A percentile compares a stretch with the other conserved stretches of the same genome.
These are phyloP conservation scores for Zhuqinia jingwanae DNA, from an alignment of 2,888 invertebrate species.

Conservation along the genomic window DNA sequence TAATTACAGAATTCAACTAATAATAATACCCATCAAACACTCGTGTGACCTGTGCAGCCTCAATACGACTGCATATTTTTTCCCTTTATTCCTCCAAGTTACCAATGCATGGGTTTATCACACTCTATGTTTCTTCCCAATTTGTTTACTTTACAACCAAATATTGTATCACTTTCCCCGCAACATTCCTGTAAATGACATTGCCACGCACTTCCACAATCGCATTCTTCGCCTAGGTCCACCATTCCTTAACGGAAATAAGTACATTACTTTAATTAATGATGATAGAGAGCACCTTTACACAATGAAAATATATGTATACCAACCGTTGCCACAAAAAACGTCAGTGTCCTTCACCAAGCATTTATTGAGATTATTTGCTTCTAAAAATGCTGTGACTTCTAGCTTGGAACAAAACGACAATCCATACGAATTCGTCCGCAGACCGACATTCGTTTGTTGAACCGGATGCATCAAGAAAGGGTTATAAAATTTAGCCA, in stretches of 20 bases:
- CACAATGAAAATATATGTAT: too few species aligned
- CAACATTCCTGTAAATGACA: slow-evolving; percentile 70
- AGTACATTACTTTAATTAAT: neutral
- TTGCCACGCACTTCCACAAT: slow-evolving; percentile 72
- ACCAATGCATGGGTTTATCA: slow-evolving; percentile 18
- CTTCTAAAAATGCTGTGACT: slow-evolving; percentile 66
- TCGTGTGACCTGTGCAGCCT: too few species aligned
- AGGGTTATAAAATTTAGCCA: slow-evolving; percentile 69
- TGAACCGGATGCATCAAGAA: slow-evolving; percentile 71
- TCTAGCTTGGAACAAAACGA: slow-evolving; percentile 73
- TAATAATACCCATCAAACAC: too few species aligned
- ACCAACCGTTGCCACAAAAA: slow-evolving; percentile 76
- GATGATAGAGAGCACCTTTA: neutral
- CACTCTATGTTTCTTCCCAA: neutral
- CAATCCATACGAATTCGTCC: slow-evolving; percentile 72
- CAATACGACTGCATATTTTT: too few species aligned
- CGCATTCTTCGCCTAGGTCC: slow-evolving; percentile 71
- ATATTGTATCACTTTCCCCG: slow-evolving; percentile 69
- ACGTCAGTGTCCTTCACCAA: slow-evolving; percentile 31
- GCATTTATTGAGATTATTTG: slow-evolving; percentile 51
- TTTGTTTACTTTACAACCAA: slow-evolving; percentile 53
- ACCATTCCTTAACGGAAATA: slow-evolving; percentile 48
- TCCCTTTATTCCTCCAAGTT: too few species aligned
- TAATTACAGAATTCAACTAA: too few species aligned
- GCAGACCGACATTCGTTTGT: slow-evolving; percentile 69